phyloP scores from a whole-genome alignment of 2,888 invertebrate species.

The Pammene aurita region DNA sequence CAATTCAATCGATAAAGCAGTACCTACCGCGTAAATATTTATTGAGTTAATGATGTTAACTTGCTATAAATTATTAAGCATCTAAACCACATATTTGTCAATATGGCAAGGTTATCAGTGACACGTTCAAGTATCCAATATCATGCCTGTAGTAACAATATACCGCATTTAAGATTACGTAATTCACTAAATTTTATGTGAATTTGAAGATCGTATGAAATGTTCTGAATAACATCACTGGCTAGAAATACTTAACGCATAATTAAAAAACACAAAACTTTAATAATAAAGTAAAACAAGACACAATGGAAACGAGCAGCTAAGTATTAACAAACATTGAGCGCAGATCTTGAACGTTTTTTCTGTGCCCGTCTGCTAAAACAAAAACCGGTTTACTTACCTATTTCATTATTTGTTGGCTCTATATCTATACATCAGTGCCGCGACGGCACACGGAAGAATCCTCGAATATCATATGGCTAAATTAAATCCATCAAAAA shows the following conservation, averaged over 20 bases:
- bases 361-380: conserved; percentile 20
- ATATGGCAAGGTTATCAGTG: neutral
- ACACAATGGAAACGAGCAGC: neutral
- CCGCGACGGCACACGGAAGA: conserved; percentile 14
- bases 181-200: too few relatives aligned
- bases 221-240: too few relatives aligned
- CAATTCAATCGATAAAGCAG: too few relatives aligned
- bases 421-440: conserved; percentile 10
- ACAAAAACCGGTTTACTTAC: conserved; percentile 37
- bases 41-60: neutral
- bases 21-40: too few relatives aligned
- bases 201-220: too few relatives aligned
- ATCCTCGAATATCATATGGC: neutral
- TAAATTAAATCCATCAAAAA: conserved; percentile 2
- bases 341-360: conserved; percentile 30
- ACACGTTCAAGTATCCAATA: neutral
- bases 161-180: too few relatives aligned
- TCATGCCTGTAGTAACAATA: neutral
- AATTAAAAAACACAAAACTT: too few relatives aligned
- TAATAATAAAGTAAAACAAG: neutral
- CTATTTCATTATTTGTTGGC: conserved; percentile 10
- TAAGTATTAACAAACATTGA: conserved; percentile 30
- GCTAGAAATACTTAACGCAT: too few relatives aligned
- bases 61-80: neutral
- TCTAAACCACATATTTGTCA: neutral